Conservation (phyloP, 2,888 invertebrate genomes). For the Brachynemurus nebulosus region DNA sequence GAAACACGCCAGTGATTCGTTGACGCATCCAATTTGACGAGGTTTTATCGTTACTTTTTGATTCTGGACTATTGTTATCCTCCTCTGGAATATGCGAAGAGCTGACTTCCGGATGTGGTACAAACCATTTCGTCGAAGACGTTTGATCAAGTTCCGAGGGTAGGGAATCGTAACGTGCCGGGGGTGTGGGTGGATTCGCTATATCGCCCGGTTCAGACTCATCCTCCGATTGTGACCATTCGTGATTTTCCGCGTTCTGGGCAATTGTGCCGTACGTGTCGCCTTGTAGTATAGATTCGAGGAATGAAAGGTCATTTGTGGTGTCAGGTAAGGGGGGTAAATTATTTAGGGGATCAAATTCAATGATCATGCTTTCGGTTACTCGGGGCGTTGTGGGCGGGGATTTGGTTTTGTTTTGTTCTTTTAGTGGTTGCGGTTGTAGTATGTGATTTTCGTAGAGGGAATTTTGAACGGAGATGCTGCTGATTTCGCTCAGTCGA, state of each 20-base stretch:
- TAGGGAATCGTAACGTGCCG: slow-evolving; percentile 49
- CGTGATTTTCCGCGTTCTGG: slow-evolving; percentile 31
- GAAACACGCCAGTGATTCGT: slow-evolving; percentile 29
- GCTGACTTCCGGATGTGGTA: slow-evolving; percentile 12
- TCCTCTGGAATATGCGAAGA: slow-evolving; percentile 16
- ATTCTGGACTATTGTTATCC: slow-evolving; percentile 25
- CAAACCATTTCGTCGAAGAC: slow-evolving; percentile 5
- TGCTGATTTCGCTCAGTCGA: slow-evolving; percentile 14
- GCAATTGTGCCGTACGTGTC: slow-evolving; percentile 51
- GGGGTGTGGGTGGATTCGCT: slow-evolving; percentile 45
- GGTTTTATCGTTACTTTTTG: slow-evolving; percentile 5
- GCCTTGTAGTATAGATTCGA: slow-evolving; percentile 53
- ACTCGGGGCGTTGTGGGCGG: slow-evolving; percentile 19
- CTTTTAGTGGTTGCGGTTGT: slow-evolving; percentile 19
- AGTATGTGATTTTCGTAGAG: slow-evolving; percentile 34
- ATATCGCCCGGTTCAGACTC: slow-evolving; percentile 33
- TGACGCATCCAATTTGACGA: slow-evolving; percentile 15
- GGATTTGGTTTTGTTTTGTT: slow-evolving; percentile 28
- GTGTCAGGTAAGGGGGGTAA: slow-evolving; percentile 16
- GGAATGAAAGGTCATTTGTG: slow-evolving; percentile 45
- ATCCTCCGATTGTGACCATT: slow-evolving; percentile 34
- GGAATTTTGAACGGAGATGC: slow-evolving; percentile 28
- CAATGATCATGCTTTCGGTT: slow-evolving; percentile 50
- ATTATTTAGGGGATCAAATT: slow-evolving; percentile 48
- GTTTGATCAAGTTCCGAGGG: slow-evolving; percentile 32